A percentile compares a stretch with the other conserved stretches of the same genome.
These are phyloP conservation scores for Anthophora plumipes DNA, from an alignment of 2,888 invertebrate species.

Conservation along the genomic window DNA sequence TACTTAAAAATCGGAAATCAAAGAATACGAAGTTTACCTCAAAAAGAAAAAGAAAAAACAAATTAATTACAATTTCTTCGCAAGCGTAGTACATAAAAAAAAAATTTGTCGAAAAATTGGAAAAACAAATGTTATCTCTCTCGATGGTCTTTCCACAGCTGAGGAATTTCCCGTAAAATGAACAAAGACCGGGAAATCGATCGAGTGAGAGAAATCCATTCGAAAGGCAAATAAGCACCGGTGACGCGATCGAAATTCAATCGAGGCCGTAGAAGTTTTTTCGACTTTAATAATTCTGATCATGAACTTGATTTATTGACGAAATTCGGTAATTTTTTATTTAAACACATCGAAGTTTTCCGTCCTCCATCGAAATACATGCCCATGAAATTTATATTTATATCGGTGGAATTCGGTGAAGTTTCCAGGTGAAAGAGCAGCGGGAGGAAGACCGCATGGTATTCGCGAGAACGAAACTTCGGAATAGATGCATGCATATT, in stretches of 20 bases:
- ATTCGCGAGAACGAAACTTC: constrained; percentile 43
- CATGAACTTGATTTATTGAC: constrained; percentile 48
- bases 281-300: constrained; percentile 47
- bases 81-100: too few species aligned
- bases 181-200: not conserved
- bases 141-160: not conserved
- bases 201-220: not conserved
- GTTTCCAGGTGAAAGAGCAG: constrained; percentile 55
- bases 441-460: constrained; percentile 10
- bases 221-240: not conserved
- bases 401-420: constrained; percentile 47
- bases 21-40: not conserved
- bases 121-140: not conserved
- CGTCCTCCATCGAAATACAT: constrained; percentile 40
- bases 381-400: constrained; percentile 53
- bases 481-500: constrained; percentile 13
- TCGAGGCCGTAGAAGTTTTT: constrained; percentile 10
- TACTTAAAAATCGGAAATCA: not conserved
- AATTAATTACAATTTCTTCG: not conserved
- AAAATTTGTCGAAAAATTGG: not conserved
- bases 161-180: not conserved
- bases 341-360: constrained; percentile 49
- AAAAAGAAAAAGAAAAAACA: too few species aligned
- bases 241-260: constrained; percentile 28
- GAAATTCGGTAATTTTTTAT: constrained; percentile 42